These are phyloP conservation scores for Motacilla alba DNA, from an alignment of 2,113 vertebrate species.

Conservation along the genomic window DNA sequence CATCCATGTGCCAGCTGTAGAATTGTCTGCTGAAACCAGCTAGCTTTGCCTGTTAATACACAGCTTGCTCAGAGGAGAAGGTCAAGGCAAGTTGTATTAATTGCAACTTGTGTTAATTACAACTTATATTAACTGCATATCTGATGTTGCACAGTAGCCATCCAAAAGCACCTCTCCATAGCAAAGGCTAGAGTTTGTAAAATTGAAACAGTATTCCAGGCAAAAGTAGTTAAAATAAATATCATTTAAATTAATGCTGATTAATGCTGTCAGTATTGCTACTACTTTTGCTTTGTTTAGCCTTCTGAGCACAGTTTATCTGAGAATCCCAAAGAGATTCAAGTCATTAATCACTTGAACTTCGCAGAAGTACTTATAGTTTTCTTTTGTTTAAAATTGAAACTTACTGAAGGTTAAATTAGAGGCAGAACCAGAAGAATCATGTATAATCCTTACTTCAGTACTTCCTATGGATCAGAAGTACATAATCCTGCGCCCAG, in stretches of 20 bases:
- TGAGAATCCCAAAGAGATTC: background rate
- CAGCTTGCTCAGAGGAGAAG: slow-evolving; percentile 5
- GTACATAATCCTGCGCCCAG: background rate
- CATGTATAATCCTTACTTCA: background rate
- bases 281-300: background rate
- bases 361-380: background rate
- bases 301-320: background rate
- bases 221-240: background rate
- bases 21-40: background rate
- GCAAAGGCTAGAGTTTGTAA: background rate
- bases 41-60: background rate
- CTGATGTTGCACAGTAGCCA: background rate
- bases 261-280: background rate
- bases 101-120: background rate
- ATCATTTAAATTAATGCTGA: background rate
- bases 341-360: background rate
- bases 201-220: background rate
- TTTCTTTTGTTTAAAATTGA: background rate
- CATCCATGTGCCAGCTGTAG: background rate
- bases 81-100: slow-evolving; percentile 14
- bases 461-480: background rate
- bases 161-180: background rate
- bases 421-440: background rate
- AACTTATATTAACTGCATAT: background rate
- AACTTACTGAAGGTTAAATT: background rate